Base-by-base conservation (phyloP, 2,888 invertebrate genomes). In the Diaphora mendica region DNA sequence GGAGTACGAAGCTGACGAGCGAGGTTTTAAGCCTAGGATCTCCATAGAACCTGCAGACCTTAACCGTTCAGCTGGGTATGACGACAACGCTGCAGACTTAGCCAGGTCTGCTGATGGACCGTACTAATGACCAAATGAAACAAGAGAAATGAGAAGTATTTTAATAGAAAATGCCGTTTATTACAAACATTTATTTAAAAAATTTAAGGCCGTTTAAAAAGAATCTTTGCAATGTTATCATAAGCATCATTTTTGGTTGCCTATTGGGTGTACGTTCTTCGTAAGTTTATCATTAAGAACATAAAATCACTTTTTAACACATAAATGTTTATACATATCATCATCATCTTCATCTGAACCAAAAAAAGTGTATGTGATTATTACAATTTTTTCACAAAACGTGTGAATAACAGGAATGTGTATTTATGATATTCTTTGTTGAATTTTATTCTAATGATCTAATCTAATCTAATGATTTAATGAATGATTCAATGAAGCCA, bases 1-100 rank as follows among this genome's bases (percentile, higher is more conserved):
- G 3, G 97, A 96, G 80, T 97, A 97, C 90, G 97, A 97, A 85
- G 97, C 97, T n/a, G 97, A 97, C 82, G 96, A 96, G 85, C 93
- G 96, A 64, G 97, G 97, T 13, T 97, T 96, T 92, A 96, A 96
- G 84, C 97, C 97, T 30, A 96, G 96, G 83, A 97, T 97, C 83
- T 96, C 96, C 1, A 92, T 95, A 77, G 94, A 94, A 77, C 90
- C 92, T 0, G 92, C 87, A 11, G 91, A 91, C 13, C 79, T 88
- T 3, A 82, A 82, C 7, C 79, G 90, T 0, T 82, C 87, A 0
- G 87, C 84, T 3, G 91, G 94, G 0, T 93, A 94, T 68, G 94
- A 93, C 59, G 93, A 91, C 64, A 93, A 93, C 79, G 92, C 93
- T 0, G 81, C 90, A 0, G 90, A 93, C 75, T 80, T 92, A 2